A percentile compares a stretch with the other conserved stretches of the same genome.
Conservation (phyloP, 2,888 invertebrate species). For the Drosophila paranaensis region DNA sequence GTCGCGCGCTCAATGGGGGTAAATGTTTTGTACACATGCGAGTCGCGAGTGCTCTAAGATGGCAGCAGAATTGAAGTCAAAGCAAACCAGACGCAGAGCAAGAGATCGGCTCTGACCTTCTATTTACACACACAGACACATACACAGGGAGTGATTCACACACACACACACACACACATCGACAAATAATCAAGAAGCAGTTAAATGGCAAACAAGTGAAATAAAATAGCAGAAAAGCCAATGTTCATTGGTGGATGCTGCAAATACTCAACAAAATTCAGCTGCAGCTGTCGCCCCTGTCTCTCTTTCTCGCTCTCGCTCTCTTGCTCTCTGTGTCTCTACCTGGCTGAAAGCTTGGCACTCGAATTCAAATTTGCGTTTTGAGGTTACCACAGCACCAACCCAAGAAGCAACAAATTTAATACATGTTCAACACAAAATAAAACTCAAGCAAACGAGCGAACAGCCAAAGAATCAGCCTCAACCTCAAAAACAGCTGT, state of each 20-base stretch:
- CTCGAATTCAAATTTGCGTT: conserved; percentile 62
- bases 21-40: conserved; percentile 31
- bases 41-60: conserved; percentile 17
- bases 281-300: background rate
- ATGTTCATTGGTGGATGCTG: conserved; percentile 28
- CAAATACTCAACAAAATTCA: conserved; percentile 27
- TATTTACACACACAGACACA: conserved; percentile 35
- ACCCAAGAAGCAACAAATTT: conserved; percentile 24
- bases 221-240: conserved; percentile 52
- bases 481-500: conserved; percentile 78
- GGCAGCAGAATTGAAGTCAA: conserved; percentile 72
- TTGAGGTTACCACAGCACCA: conserved; percentile 63
- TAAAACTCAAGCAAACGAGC: conserved; percentile 46
- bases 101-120: conserved; percentile 76
- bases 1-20: conserved; percentile 35
- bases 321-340: background rate
- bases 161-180: background rate
- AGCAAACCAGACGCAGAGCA: conserved; percentile 64
- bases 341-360: conserved; percentile 21
- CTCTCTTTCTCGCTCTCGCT: background rate
- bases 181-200: conserved; percentile 75
- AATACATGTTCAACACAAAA: conserved; percentile 38
- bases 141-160: conserved; percentile 7
- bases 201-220: conserved; percentile 74
- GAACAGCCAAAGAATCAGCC: conserved; percentile 67